Percentiles rank a stretch among this genome's conserved stretches.
These are phyloP conservation scores for Meleagris gallopavo DNA, from an alignment of 2,113 vertebrate genomes.

Conservation along the genomic window DNA sequence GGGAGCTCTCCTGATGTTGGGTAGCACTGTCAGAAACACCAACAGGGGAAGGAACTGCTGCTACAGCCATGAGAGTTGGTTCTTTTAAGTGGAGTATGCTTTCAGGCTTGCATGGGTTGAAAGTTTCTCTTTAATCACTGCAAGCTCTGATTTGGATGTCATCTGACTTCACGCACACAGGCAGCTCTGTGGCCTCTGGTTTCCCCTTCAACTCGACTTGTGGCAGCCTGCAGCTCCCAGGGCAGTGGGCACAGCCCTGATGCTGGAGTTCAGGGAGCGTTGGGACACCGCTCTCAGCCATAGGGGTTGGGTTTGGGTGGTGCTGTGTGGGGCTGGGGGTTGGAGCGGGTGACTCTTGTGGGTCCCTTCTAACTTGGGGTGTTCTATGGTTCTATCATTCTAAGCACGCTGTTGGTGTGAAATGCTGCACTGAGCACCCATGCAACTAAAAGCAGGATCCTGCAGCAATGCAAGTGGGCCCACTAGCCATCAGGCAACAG, in stretches of 20 bases:
- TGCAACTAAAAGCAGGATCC: too few relatives aligned
- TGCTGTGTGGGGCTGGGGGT: neutral
- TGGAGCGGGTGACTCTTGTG: neutral
- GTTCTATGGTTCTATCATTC: too few relatives aligned
- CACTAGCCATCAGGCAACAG: neutral
- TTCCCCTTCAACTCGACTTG: neutral
- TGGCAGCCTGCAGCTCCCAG: too few relatives aligned
- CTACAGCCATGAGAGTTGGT: rapidly evolving
- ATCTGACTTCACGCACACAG: neutral
- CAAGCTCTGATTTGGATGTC: neutral
- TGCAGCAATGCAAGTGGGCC: neutral
- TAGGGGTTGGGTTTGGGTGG: neutral
- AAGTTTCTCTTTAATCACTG: rapidly evolving
- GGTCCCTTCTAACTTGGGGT: too few relatives aligned
- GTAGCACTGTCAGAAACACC: neutral
- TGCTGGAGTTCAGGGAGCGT: neutral
- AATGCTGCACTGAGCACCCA: too few relatives aligned
- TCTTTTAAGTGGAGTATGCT: neutral
- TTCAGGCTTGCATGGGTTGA: neutral
- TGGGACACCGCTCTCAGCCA: neutral
- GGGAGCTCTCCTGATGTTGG: rapidly evolving
- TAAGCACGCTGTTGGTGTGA: too few relatives aligned
- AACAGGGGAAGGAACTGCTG: neutral
- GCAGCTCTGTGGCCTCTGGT: neutral
- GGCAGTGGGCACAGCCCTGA: neutral